Evolutionary conservation across 64 coral and sea anemone genomes (phyloP).

Genomic region (Stichodactyla mertensii): DNA sequence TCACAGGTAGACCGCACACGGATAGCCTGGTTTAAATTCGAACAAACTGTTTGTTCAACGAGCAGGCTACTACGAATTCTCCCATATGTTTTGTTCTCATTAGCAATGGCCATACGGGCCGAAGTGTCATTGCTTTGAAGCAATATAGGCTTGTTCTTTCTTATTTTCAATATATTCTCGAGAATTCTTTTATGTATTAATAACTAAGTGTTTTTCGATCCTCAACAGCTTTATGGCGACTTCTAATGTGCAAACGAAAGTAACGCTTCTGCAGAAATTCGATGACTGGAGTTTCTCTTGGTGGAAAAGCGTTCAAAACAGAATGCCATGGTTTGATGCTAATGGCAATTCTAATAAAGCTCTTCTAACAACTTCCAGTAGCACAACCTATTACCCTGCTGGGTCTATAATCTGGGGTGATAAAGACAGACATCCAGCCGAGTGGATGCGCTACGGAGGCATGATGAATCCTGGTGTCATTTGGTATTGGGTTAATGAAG

Average conservation of each 20-base stretch:
- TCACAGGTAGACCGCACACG: no score
- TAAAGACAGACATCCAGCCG: conserved; percentile 30
- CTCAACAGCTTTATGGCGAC: conserved; percentile 53
- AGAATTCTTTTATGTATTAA: neutral
- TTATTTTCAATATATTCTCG: no score
- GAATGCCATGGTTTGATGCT: conserved; percentile 75
- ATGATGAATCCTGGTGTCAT: conserved; percentile 11
- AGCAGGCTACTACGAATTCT: no score
- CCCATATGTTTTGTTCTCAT: no score
- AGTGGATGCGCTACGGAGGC: conserved; percentile 55
- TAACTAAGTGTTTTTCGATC: neutral
- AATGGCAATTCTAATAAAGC: conserved; percentile 37
- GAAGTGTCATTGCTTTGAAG: no score
- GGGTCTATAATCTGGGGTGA: conserved; percentile 70
- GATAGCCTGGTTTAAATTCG: no score
- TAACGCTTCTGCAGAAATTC: conserved; percentile 42
- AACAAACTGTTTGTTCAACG: no score
- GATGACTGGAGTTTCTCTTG: conserved; percentile 44
- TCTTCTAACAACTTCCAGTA: conserved; percentile 38
- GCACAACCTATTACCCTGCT: conserved; percentile 8
- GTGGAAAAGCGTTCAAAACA: conserved; percentile 23
- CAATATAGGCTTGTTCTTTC: no score
- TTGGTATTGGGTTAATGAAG: conserved; percentile 10
- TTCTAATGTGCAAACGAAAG: conserved; percentile 40
- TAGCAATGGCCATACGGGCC: no score